Evolutionary conservation across 2,113 vertebrate species (phyloP), one percentile per base, ranked within the genome.

Genomic region (Tinamus guttatus): DNA sequence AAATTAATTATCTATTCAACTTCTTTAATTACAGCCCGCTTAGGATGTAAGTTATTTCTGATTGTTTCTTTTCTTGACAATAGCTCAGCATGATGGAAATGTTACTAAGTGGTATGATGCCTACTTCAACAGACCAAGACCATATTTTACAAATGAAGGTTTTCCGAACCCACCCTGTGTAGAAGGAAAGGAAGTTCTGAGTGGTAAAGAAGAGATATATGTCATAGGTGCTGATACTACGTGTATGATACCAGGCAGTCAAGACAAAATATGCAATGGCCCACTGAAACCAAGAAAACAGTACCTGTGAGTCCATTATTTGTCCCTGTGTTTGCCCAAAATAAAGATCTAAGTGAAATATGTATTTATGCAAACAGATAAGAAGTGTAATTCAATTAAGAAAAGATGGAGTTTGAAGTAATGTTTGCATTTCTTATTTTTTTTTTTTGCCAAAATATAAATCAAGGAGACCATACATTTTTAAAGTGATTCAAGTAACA

Each of bases 21-120:
- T 88, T 94, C 32, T 70, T 78, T 43, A 76, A 51, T 51, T 93
- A 22, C 3, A 58, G 8, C 49, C 51, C 64, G 5, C 1, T 87
- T 81, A 65, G 40, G 86, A 58, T 69, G 32, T 58, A 80, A 87
- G 78, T 84, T 59, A 9, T 65, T 64, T 52, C 47, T 69, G 25
- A 69, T 65, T 73, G 13, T 82, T 91, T 89, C 19, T 92, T 93
- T 89, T 77, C 59, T 87, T 97, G 47, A 81, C 73, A 94, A 92
- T 91, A 99, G 99, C 98, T 96, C 99, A 99, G 93, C 97, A 99
- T 93, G 97, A 98, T 81, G 97, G 96, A 78, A 99, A 99, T 95
- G 90, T 99, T 93, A 99, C 99, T 76, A 99, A 98, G 95, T 99
- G 99, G 99, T 98, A 98, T 88, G 98, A 98, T 76, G 99, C 98